Evolutionary conservation across 2,797 vertebrate species (phyloP).

Genomic region (Karalla daura): DNA sequence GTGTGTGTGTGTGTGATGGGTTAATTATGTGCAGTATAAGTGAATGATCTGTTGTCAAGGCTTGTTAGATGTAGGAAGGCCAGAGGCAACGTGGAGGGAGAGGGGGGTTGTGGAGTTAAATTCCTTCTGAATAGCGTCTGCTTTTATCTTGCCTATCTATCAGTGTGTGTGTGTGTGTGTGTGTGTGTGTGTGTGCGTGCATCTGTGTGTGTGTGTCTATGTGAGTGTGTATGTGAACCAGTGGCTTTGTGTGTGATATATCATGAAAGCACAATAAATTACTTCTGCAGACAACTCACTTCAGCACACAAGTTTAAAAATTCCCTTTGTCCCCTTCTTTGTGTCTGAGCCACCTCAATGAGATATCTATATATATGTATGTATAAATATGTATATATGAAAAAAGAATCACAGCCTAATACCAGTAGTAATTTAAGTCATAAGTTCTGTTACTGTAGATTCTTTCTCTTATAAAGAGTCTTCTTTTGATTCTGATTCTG

Average conservation of each 20-base stretch:
- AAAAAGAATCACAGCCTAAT: too few relatives aligned
- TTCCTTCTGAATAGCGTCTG: conserved; percentile 85
- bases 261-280: conserved; percentile 59
- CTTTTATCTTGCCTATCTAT: conserved; percentile 87
- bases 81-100: conserved; percentile 76
- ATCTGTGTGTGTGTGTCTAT: conserved; percentile 37
- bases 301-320: conserved; percentile 32
- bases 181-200: conserved; percentile 44
- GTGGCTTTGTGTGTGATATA: conserved; percentile 47
- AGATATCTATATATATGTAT: too few relatives aligned
- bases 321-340: conserved; percentile 16
- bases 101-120: conserved; percentile 76
- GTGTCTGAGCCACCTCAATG: conserved; percentile 38
- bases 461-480: too few relatives aligned
- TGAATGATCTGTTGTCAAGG: conserved; percentile 85
- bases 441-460: too few relatives aligned
- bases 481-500: too few relatives aligned
- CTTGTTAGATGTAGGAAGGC: conserved; percentile 83
- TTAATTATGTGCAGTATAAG: conserved; percentile 85
- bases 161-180: conserved; percentile 51
- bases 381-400: too few relatives aligned
- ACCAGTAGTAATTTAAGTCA: too few relatives aligned
- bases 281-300: conserved; percentile 33
- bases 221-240: conserved; percentile 31
- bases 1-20: conserved; percentile 77